These are phyloP conservation scores for Morelia viridis DNA, from an alignment of 2,797 vertebrate genomes.

Conservation along the genomic window DNA sequence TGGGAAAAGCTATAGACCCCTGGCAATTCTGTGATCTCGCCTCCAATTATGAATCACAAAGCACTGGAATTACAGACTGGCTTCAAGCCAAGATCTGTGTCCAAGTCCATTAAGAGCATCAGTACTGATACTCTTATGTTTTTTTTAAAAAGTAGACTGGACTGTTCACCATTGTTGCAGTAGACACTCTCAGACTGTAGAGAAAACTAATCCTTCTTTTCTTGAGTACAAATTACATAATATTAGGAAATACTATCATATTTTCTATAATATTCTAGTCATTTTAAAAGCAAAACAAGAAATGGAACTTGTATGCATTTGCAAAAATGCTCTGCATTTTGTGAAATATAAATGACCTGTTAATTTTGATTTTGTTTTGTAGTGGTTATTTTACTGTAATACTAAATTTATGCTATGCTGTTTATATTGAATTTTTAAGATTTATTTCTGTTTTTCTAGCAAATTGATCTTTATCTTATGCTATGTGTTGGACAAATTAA, in stretches of 20 bases:
- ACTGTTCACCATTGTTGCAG: background rate
- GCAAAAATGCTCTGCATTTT: background rate
- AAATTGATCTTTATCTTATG: background rate
- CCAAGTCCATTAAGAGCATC: conserved; percentile 26
- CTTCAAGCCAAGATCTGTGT: conserved; percentile 52
- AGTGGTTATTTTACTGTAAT: background rate
- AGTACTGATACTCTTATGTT: background rate
- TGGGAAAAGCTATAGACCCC: conserved; percentile 55
- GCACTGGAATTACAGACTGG: conserved; percentile 63
- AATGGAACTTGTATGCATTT: background rate
- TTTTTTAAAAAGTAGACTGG: conserved; percentile 27
- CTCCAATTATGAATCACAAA: conserved; percentile 61
- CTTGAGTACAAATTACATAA: background rate
- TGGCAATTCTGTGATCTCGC: conserved; percentile 66
- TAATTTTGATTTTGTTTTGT: background rate
- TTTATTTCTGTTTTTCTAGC: background rate
- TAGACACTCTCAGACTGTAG: background rate
- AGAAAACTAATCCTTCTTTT: background rate
- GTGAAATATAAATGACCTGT: background rate
- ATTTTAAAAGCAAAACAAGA: conserved; percentile 15
- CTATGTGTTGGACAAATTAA: background rate
- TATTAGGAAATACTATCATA: fast-evolving
- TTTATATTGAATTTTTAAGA: background rate
- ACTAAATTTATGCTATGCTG: background rate
- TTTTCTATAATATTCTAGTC: background rate